phyloP scores from a whole-genome alignment of 2,888 invertebrate genomes.

The Amphipyra tragopoginis region DNA sequence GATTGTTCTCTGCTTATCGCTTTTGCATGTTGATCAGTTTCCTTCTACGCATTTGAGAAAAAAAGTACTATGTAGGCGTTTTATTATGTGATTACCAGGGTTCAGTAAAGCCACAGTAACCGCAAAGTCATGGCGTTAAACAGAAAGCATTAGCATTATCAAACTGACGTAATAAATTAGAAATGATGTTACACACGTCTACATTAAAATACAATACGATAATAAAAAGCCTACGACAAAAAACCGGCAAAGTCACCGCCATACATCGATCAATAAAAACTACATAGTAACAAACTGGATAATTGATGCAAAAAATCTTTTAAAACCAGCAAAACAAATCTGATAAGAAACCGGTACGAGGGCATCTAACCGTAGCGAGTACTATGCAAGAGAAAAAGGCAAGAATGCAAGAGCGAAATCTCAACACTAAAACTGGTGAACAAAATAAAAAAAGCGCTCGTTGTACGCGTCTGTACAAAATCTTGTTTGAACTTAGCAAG shows the following conservation, averaged over 20 bases:
- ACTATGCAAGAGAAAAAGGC: slow-evolving; percentile 54
- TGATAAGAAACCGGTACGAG: slow-evolving; percentile 66
- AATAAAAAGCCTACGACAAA: slow-evolving; percentile 18
- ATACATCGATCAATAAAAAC: slow-evolving; percentile 53
- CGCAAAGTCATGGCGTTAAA: too few species aligned
- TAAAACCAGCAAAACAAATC: slow-evolving; percentile 63
- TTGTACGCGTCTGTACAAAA: slow-evolving; percentile 30
- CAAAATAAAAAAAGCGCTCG: slow-evolving; percentile 31
- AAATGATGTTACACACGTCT: too few species aligned
- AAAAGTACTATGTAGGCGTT: too few species aligned
- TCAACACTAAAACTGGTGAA: slow-evolving; percentile 32
- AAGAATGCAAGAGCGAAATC: slow-evolving; percentile 54
- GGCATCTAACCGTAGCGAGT: slow-evolving; percentile 55
- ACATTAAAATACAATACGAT: too few species aligned
- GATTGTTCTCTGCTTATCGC: too few species aligned
- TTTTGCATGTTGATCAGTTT: too few species aligned
- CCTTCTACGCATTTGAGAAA: too few species aligned
- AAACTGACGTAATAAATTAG: too few species aligned
- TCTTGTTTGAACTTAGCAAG: slow-evolving; percentile 40
- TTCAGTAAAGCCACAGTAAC: too few species aligned
- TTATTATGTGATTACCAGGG: too few species aligned
- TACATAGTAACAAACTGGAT: slow-evolving; percentile 59
- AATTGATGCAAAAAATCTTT: slow-evolving; percentile 66
- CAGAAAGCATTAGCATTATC: too few species aligned
- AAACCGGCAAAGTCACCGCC: slow-evolving; percentile 35